phyloP scores from a whole-genome alignment of 2,888 invertebrate species.

The Agrochola lychnidis region DNA sequence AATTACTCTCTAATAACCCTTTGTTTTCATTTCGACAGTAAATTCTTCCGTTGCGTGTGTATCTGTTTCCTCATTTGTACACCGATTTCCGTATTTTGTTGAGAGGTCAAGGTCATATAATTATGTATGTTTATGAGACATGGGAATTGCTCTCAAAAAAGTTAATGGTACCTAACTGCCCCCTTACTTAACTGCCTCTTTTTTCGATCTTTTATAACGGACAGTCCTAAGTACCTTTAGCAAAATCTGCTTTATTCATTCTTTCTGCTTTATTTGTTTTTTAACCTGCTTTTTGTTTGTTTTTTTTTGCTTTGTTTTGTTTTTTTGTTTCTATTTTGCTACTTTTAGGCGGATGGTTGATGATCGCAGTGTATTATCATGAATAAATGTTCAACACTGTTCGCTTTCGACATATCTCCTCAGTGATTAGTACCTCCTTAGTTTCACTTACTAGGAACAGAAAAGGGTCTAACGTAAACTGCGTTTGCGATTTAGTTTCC shows the following conservation, averaged over 20 bases:
- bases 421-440: not conserved
- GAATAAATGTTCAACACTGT: not conserved
- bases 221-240: no score
- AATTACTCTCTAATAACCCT: conserved; percentile 32
- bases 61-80: conserved; percentile 27
- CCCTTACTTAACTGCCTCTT: not conserved
- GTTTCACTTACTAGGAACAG: no score
- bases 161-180: not conserved
- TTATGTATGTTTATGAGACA: conserved; percentile 2
- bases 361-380: not conserved
- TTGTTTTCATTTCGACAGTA: conserved; percentile 39
- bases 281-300: no score
- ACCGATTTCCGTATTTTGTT: conserved; percentile 35
- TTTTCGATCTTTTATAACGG: not conserved
- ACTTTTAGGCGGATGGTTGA: not conserved
- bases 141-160: not conserved
- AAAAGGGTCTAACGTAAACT: not conserved
- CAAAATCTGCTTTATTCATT: no score
- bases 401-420: not conserved
- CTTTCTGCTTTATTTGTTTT: no score
- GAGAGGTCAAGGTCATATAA: not conserved
- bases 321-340: no score
- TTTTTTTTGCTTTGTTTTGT: no score
- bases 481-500: not conserved
- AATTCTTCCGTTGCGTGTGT: conserved; percentile 50